Evolutionary conservation across 2,888 invertebrate genomes (phyloP), one percentile per base, ranked within the genome.

Genomic region (Drosophila nr. medialis): DNA sequence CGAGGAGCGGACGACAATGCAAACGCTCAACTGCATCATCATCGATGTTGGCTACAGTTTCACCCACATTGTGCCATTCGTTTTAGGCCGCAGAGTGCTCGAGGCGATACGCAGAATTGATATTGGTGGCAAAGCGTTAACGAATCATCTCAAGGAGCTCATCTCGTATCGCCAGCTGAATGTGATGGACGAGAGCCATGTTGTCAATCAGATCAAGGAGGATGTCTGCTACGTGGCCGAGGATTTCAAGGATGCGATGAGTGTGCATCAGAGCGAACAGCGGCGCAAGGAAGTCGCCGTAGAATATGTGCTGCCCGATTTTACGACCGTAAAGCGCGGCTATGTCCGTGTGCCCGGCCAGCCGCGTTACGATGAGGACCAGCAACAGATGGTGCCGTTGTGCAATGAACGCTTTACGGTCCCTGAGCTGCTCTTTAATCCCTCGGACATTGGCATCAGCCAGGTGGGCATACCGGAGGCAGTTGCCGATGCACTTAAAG

Each of bases 141-240:
- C 99, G 0, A 99, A 99, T 94, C 98, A 99, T 93, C 94, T 99
- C 53, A 99, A 99, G 92, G 99, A 99, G 93, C 95, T 99, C 21
- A 96, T 99, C 80, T 99, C 99, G 0, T 99, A 99, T 92, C 97
- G 94, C 49, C 99, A 99, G 91, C 93, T 99, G 51, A 98, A 99
- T 94, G 99, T 99, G 0, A 98, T 99, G 98, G 99, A 99, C 92
- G 99, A 99, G 93, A 98, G 99, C 0, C 98, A 97, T 93, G 98
- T 99, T 0, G 98, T 99, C 54, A 99, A 99, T 93, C 99, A 99
- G 93, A 97, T 96, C 0, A 99, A 99, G 93, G 99, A 99, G 93
- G 99, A 99, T 92, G 95, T 97, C 0, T 99, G 99, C 92, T 99
- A 96, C 94, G 98, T 99, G 0, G 96, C 99, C 0, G 94, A 95